Base-by-base conservation (phyloP, 2,113 vertebrate species). In the Rhadina sibilatrix region DNA sequence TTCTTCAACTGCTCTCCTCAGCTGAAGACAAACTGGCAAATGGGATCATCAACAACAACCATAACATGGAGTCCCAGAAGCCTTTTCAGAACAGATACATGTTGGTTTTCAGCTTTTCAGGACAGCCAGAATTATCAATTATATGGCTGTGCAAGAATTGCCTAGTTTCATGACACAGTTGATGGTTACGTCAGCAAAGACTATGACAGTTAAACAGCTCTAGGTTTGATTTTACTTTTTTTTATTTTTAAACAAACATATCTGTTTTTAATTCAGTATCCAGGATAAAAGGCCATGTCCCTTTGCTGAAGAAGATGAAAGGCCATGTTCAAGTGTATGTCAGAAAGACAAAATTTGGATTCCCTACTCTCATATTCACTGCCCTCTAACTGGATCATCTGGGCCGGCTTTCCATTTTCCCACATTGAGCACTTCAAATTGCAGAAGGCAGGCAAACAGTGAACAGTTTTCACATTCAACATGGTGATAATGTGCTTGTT, bases 401-500 rank as follows among this genome's bases (percentile, higher is more conserved):
- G 37, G 22, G 14, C 65, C 0, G 1, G 31, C 49, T 93, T 86
- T 92, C 50, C 66, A 86, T 37, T 69, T 94, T 86, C 86, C 74
- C 75, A 81, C 44, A 40, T 0, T 23, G 63, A 83, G 35, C 27
- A 52, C 52, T 64, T 77, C 54, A 50, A 56, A 49, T 52, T 77
- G 42, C 54, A 66, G 56, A 87, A 87, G 74, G 65, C 79, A 94
- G 22, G 87, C 63, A 87, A 91, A 87, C 25, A 57, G 46, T 77
- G 87, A 91, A 49, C 27, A 79, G 82, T 59, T 94, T 88, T 95
- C 75, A 71, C 54, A 90, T 64, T 37, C 68, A 92, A 40, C n/a
- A 15, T 75, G 60, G 95, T 95, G 94, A 96, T 96, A 96, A 96
- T 69, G 63, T 83, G 75, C 72, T 68, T 93, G 88, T 87, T 96